These are phyloP conservation scores for Pachydiplax longipennis DNA, from an alignment of 2,888 invertebrate species.

Conservation along the genomic window DNA sequence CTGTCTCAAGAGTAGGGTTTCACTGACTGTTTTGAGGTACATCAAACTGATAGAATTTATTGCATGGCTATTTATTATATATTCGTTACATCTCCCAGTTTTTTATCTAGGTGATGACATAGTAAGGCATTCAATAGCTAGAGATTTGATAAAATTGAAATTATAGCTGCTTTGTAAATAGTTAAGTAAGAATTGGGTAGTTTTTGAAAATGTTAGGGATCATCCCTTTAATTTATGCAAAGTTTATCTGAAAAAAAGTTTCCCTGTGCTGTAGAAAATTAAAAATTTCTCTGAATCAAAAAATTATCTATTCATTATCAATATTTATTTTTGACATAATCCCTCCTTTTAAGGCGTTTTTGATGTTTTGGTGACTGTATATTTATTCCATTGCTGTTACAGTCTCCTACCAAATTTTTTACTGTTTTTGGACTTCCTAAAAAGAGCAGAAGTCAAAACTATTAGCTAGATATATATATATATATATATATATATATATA, in stretches of 20 bases:
- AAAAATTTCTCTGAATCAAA: not conserved
- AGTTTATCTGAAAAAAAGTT: not conserved
- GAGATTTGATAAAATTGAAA: not conserved
- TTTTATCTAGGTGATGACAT: not conserved
- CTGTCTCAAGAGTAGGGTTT: conserved; percentile 32
- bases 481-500: too few species aligned
- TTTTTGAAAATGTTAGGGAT: not conserved
- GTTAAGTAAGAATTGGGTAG: not conserved
- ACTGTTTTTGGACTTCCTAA: too few species aligned
- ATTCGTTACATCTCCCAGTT: not conserved
- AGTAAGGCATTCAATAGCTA: conserved; percentile 20
- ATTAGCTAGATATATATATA: too few species aligned
- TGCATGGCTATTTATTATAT: not conserved
- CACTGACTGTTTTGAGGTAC: conserved; percentile 36
- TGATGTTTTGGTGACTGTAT: too few species aligned
- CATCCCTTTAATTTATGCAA: not conserved
- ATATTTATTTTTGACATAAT: not conserved
- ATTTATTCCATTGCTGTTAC: too few species aligned
- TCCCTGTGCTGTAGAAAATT: not conserved
- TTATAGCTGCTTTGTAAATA: conserved; percentile 25
- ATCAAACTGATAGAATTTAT: not conserved
- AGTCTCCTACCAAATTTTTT: too few species aligned
- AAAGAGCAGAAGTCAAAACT: too few species aligned
- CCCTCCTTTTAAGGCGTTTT: not conserved
- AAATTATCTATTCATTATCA: not conserved